Percentiles rank a stretch among this genome's conserved stretches.
phyloP scores from a whole-genome alignment of 30 jellyfish, hydroid and myxozoan genomes.

The Aurelia aurita complex sp. Pacific region DNA sequence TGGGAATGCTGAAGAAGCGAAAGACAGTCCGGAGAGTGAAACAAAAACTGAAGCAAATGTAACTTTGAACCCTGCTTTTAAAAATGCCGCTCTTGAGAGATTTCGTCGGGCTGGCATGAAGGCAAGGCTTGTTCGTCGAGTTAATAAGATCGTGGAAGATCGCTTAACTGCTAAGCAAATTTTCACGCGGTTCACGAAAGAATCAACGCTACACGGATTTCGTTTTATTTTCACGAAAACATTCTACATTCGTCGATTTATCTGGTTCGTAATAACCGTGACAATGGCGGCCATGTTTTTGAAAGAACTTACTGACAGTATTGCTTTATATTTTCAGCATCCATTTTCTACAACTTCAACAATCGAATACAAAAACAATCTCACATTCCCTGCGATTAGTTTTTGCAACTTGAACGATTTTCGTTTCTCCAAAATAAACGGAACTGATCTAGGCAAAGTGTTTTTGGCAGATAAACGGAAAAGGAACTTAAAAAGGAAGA shows the following conservation, averaged over 20 bases:
- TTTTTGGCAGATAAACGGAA: slow-evolving; percentile 25
- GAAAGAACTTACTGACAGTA: slow-evolving; percentile 87
- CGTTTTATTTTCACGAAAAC: slow-evolving; percentile 96
- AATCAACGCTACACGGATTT: slow-evolving; percentile 97
- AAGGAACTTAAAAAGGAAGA: slow-evolving; percentile 10
- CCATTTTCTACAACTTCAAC: slow-evolving; percentile 98
- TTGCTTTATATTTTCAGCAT: slow-evolving; percentile 70
- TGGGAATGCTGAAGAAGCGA: slow-evolving; percentile 22
- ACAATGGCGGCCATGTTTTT: slow-evolving; percentile 94
- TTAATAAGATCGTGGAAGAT: slow-evolving; percentile 93
- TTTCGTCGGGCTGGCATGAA: slow-evolving; percentile 99
- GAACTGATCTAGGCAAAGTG: slow-evolving; percentile 59
- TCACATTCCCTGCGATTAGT: slow-evolving; percentile 95
- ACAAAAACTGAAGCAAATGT: slow-evolving; percentile 6
- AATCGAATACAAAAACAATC: slow-evolving; percentile 77
- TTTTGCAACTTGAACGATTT: slow-evolving; percentile 87
- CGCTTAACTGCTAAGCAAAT: slow-evolving; percentile 93
- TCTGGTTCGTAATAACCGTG: slow-evolving; percentile 89
- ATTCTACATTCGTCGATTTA: slow-evolving; percentile 81
- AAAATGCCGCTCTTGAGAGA: slow-evolving; percentile 80
- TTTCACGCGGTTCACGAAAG: slow-evolving; percentile 88
- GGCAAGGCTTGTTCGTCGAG: slow-evolving; percentile 95
- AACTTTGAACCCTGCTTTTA: slow-evolving; percentile 53
- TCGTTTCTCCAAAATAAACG: slow-evolving; percentile 67
- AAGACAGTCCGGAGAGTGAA: slow-evolving; percentile 1